Evolutionary conservation across 2,797 vertebrate species (phyloP).

Genomic region (Anguilla obscura): DNA sequence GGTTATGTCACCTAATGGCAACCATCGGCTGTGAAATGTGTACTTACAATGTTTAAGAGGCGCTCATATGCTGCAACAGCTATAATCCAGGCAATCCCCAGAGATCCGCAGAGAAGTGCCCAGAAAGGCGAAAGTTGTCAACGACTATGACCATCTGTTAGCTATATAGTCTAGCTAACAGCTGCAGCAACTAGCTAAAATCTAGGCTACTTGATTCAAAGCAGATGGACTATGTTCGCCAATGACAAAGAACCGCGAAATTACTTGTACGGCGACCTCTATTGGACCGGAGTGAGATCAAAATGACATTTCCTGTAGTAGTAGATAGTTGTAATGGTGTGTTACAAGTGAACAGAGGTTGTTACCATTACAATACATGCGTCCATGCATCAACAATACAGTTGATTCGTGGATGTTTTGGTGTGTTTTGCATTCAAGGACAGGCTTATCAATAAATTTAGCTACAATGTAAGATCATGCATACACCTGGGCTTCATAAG

Average conservation of each 20-base stretch:
- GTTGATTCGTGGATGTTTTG: too few relatives aligned
- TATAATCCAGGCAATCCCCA: not conserved
- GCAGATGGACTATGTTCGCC: not conserved
- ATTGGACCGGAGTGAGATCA: not conserved
- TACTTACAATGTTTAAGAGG: not conserved
- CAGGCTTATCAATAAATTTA: too few relatives aligned
- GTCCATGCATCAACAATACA: too few relatives aligned
- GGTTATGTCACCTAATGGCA: not conserved
- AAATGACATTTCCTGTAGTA: not conserved
- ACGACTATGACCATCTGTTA: not conserved
- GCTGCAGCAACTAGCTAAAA: not conserved
- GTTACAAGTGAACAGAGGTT: too few relatives aligned
- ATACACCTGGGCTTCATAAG: too few relatives aligned
- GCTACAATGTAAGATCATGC: too few relatives aligned
- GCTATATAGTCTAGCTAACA: not conserved
- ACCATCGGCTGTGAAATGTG: not conserved
- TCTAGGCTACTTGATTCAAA: not conserved
- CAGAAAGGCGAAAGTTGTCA: slow-evolving; percentile 1
- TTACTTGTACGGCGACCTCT: slow-evolving; percentile 12
- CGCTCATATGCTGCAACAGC: not conserved
- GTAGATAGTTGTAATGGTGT: not conserved
- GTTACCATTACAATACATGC: too few relatives aligned
- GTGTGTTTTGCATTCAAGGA: too few relatives aligned
- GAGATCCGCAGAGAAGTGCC: not conserved
- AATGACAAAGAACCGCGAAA: not conserved